Conservation (phyloP, 1,140 invertebrate genomes). For the Xylocopa sonorina region DNA sequence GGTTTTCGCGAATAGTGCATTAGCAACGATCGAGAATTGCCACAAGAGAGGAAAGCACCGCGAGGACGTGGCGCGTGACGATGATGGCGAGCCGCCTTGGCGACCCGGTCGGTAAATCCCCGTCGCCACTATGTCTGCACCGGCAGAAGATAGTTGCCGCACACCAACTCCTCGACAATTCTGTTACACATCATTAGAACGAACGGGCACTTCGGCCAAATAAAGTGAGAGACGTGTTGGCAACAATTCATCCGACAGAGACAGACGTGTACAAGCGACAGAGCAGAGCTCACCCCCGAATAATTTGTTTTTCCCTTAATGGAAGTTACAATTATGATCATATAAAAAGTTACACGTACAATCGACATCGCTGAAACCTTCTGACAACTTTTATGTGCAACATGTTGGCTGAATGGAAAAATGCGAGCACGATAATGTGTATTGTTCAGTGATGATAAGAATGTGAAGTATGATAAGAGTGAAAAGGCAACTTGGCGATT, state of each 20-base stretch:
- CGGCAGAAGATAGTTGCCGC: constrained; percentile 5
- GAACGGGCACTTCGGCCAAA: constrained; percentile 35
- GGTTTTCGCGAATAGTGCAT: constrained; percentile 36
- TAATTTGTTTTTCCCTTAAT: no score
- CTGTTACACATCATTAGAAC: constrained; percentile 40
- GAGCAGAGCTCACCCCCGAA: no score
- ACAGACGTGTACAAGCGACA: neutral
- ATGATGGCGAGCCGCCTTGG: constrained; percentile 38
- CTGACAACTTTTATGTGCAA: no score
- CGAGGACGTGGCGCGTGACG: neutral
- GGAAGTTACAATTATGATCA: no score
- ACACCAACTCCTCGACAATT: constrained; percentile 28
- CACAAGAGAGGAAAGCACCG: neutral
- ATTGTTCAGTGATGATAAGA: neutral
- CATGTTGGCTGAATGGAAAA: no score
- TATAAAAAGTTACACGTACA: no score
- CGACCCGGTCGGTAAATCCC: constrained; percentile 47
- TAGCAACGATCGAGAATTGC: neutral
- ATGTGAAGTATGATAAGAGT: neutral
- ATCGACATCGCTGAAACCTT: no score
- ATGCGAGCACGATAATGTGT: neutral
- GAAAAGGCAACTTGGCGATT: neutral
- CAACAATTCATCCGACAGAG: neutral
- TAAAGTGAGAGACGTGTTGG: constrained; percentile 12
- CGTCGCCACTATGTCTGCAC: constrained; percentile 66